Base-by-base conservation (phyloP, 2,797 vertebrate species). In the Okamejei kenojei region DNA sequence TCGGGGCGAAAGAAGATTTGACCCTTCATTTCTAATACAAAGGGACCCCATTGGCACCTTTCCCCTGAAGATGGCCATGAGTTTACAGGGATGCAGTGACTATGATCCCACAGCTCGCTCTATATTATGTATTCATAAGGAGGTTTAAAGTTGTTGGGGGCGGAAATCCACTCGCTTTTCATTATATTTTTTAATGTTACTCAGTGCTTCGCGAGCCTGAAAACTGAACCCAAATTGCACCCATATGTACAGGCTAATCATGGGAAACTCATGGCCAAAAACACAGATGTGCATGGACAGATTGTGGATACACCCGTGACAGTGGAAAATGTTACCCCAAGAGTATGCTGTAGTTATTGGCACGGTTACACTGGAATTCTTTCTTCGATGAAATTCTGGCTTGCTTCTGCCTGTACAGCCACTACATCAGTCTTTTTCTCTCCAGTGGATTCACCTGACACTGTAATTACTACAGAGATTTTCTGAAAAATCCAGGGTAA, bases 161-260 rank as follows among this genome's bases (percentile, higher is more conserved):
- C n/a, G 84, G 17, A 68, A 68, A 88, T 84, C 54, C 58, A 84
- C 26, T 84, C 81, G 65, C 10, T 68, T 63, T 68, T 88, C n/a
- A 35, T 88, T 88, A 32, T 88, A 79, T 35, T 79, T 35, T 79
- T 17, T 38, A 9, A 54, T 68, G 84, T 68, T 61, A 88, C 65
- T 88, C 63, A 88, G 84, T 88, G 63, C 84, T 32, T 88, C 32
- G 32, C 65, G n/a, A 68, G 84, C 32, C 84, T 88, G 84, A 88
- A 65, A 88, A 35, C 84, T 88, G 84, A 88, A 68, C 84, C n/a
- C 84, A 88, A 88, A 88, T 88, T 88, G 84, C n/a, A 65, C 84
- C 84, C 84, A 88, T 88, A 68, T 88, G 84, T 88, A 68, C 61
- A 88, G 84, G 63, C n/a, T 68, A 88, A 88, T 88, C 84, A 65